Evolutionary conservation across 1,140 invertebrate genomes (phyloP), one percentile per base, ranked within the genome.

Genomic region (Drosophila bocki): DNA sequence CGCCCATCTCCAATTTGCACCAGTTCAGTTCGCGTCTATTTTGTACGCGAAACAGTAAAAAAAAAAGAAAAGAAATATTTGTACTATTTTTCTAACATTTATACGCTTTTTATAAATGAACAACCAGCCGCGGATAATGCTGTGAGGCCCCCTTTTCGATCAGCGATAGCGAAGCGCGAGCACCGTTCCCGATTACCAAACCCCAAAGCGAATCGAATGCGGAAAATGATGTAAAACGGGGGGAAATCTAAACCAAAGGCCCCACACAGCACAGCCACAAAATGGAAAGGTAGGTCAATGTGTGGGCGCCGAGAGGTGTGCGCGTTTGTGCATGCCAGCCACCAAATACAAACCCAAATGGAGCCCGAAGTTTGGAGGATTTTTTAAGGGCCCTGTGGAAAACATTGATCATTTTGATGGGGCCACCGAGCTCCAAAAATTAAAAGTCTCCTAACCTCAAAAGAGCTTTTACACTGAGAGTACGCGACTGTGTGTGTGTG

Each of bases 261-360:
- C 78, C 80, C 71, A 75, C 50, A 60, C 51, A 82, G 69, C 68
- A 71, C 63, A 75, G 80, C 77, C 65, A 83, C 82, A 91, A 91
- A 83, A 86, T 91, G 87, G 82, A 91, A 91, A 91, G 87, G 87
- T 91, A 91, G 87, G 87, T 91, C 87, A 91, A 91, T 74, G 70
- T 91, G 85, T 90, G 80, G 67, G 81, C 77, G 79, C 83, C 57
- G 19, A 60, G 75, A 75, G 69, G 61, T 68, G 65, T 61, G 42
- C 19, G 12, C 26, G 19, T 48, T 26, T 48, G 61, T 51, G 15
- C 26, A 48, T 48, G 26, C 22, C 48, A 67, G 44, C 39, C 45
- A 33, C 59, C 47, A 70, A 32, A n/a, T 39, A 19, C 17, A 26
- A 19, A 22, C 29, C 26, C 13, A n/a, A 39, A 33, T 47, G 68